Evolutionary conservation across 2,113 vertebrate genomes (phyloP), one percentile per base, ranked within the genome.

Genomic region (Anseranas semipalmata): DNA sequence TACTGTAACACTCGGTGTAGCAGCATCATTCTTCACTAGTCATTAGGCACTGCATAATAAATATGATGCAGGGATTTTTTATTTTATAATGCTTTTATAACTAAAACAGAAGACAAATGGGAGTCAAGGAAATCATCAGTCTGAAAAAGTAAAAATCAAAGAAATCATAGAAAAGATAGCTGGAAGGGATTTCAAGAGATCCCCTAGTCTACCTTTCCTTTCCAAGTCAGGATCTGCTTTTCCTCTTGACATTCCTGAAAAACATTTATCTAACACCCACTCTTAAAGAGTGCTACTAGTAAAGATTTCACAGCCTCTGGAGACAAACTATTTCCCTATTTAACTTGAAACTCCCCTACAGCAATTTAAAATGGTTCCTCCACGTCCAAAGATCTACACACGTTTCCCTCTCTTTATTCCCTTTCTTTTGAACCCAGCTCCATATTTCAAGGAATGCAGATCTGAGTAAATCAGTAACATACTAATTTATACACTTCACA

Each of bases 401-500:
- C 0, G 56, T 56, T 87, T 78, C 66, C 22, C 6, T 68, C 60
- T 75, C 81, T 82, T 78, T 75, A 68, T 56, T 82, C 24, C 9
- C 5, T 13, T 65, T 55, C 56, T 78, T 95, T 91, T 93, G 74
- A 95, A 85, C n/a, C 37, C 68, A 48, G 6, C n/a, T 84, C 25
- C 32, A 41, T 89, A 41, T 90, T 90, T 91, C 67, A 93, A 92
- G 70, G 60, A 89, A 92, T 28, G 85, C 25, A 76, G 86, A 90
- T 81, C 73, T 79, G 46, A 95, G 14, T 70, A 93, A 84, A 41
- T 62, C 58, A 85, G 70, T 91, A 95, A 89, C 41, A 70, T 13
- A 53, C 28, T 92, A 86, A 94, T 95, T 95, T 83, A 87, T 93
- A 73, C 52, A 87, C 45, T 86, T 77, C 55, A 87, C 67, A 95